These are phyloP conservation scores for Matsumyia berberina DNA, from an alignment of 2,888 invertebrate genomes.

Conservation along the genomic window DNA sequence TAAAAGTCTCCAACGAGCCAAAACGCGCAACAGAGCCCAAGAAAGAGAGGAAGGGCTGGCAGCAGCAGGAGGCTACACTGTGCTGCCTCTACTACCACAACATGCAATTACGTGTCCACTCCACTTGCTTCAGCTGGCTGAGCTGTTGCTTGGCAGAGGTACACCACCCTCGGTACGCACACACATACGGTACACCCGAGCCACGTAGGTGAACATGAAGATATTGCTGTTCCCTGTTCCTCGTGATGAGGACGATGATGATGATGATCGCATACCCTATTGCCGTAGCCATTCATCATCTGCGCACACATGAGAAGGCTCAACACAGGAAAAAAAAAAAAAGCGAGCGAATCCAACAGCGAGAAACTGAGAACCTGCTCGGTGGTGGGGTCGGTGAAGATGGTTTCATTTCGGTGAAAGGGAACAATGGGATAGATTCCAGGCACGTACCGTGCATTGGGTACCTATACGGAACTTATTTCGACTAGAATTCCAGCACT, in stretches of 20 bases:
- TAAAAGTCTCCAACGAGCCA: slow-evolving; percentile 16
- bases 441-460: slow-evolving; percentile 70
- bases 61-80: neutral
- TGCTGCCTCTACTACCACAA: slow-evolving; percentile 60
- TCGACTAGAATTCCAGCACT: slow-evolving; percentile 64
- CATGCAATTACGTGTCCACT: slow-evolving; percentile 76
- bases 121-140: slow-evolving; percentile 66
- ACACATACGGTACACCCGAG: neutral
- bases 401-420: slow-evolving; percentile 65
- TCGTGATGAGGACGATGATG: slow-evolving; percentile 43
- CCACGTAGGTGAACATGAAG: slow-evolving; percentile 51
- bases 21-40: slow-evolving; percentile 17
- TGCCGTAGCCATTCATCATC: slow-evolving; percentile 67
- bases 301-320: slow-evolving; percentile 52
- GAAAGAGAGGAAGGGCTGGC: slow-evolving; percentile 57
- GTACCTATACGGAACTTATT: slow-evolving; percentile 60
- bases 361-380: slow-evolving; percentile 63
- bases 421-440: slow-evolving; percentile 67
- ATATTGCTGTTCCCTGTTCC: slow-evolving; percentile 64
- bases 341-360: slow-evolving; percentile 28
- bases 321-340: slow-evolving; percentile 40
- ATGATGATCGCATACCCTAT: slow-evolving; percentile 64
- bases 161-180: slow-evolving; percentile 4
- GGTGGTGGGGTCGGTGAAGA: slow-evolving; percentile 33
- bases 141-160: slow-evolving; percentile 53